Percentiles rank a stretch among this genome's conserved stretches.
These are phyloP conservation scores for Loxodonta africana DNA, from an alignment of 2,113 vertebrate genomes.

Conservation along the genomic window DNA sequence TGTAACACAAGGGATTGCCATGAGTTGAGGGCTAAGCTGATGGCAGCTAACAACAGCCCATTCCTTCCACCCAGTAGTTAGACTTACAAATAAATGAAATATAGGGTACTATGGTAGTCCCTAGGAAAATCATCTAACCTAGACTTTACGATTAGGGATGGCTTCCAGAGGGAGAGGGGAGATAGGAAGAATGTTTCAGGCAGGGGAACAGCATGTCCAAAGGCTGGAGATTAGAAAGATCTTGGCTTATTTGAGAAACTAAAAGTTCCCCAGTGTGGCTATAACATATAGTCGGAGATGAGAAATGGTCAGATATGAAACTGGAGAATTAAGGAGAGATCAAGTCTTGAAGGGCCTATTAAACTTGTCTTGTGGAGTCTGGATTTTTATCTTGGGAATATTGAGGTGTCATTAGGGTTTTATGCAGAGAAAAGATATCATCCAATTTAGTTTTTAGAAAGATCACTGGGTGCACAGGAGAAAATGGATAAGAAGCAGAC, in stretches of 20 bases:
- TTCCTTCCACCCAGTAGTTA: too few relatives aligned
- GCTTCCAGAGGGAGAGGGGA: background rate
- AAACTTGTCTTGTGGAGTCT: background rate
- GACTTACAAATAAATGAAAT: too few relatives aligned
- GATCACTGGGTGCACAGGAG: background rate
- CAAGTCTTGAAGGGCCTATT: background rate
- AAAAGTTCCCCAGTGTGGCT: background rate
- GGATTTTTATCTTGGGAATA: slow-evolving; percentile 43
- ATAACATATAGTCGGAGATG: background rate
- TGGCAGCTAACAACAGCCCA: too few relatives aligned
- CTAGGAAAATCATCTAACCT: slow-evolving; percentile 30
- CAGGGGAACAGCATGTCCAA: background rate
- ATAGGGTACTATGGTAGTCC: background rate
- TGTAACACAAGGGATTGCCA: too few relatives aligned
- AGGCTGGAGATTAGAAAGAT: background rate
- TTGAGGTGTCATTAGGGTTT: slow-evolving; percentile 12
- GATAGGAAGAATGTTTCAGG: background rate
- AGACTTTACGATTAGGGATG: background rate
- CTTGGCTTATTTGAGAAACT: slow-evolving; percentile 24
- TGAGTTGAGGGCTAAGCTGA: too few relatives aligned
- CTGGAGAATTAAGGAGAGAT: background rate
- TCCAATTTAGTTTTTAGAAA: slow-evolving; percentile 43
- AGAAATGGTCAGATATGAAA: background rate
- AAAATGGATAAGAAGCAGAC: background rate
- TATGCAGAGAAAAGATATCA: background rate